Percentiles rank a stretch among this genome's conserved stretches.
These are phyloP conservation scores for Tor tambroides DNA, from an alignment of 2,113 vertebrate genomes.

Conservation along the genomic window DNA sequence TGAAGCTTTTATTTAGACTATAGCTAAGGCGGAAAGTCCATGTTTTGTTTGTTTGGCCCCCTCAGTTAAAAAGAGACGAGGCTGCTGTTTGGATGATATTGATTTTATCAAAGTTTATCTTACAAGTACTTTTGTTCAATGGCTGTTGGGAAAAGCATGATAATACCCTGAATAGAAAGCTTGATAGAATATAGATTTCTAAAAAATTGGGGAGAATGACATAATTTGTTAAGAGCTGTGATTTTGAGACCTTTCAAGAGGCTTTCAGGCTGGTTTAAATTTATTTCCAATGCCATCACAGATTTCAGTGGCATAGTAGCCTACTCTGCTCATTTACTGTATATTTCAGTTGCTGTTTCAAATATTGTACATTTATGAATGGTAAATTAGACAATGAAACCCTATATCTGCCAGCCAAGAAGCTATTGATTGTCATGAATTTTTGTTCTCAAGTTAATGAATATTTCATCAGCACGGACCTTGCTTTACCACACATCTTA, in stretches of 20 bases:
- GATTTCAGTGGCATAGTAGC: not conserved
- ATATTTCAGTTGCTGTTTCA: not conserved
- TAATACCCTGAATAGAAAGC: not conserved
- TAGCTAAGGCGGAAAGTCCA: not conserved
- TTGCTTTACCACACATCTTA: not conserved
- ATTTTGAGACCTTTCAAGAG: not conserved
- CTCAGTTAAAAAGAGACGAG: not conserved
- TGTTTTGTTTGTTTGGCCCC: conserved; percentile 20
- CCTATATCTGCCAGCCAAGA: no score
- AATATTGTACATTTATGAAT: not conserved
- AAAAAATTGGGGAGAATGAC: not conserved
- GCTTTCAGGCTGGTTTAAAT: not conserved
- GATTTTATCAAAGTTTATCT: conserved; percentile 22
- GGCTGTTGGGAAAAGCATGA: not conserved
- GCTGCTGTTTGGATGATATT: not conserved
- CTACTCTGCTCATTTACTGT: not conserved
- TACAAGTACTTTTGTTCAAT: not conserved
- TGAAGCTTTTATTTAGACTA: not conserved
- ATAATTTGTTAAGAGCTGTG: not conserved
- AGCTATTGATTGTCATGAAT: no score
- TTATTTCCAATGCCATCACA: not conserved
- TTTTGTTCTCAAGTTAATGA: not conserved
- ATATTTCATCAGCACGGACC: not conserved
- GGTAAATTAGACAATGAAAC: not conserved
- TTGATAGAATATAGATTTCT: not conserved